Conservation (phyloP, 2,113 vertebrate genomes). For the Lycocorax pyrrhopterus region DNA sequence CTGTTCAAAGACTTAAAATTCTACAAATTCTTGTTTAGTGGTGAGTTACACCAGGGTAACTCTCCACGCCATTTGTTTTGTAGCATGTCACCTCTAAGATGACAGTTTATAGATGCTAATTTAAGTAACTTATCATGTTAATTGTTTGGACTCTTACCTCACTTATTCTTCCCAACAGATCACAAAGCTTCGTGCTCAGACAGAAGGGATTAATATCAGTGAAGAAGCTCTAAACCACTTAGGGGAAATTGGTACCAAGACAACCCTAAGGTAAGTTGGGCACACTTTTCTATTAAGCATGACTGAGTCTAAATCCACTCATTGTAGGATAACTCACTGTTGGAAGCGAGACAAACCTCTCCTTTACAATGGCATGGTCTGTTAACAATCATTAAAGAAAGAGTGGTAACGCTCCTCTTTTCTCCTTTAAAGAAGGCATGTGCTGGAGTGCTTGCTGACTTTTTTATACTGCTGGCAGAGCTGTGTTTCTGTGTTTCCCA, state of each 20-base stretch:
- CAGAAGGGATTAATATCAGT: conserved; percentile 90
- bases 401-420: neutral
- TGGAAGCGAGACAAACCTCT: neutral
- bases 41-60: neutral
- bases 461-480: neutral
- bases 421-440: neutral
- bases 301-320: neutral
- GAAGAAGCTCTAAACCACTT: conserved; percentile 91
- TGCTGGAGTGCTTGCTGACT: neutral
- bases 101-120: neutral
- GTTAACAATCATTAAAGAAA: neutral
- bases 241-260: conserved; percentile 95
- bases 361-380: neutral
- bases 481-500: neutral
- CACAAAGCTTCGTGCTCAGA: conserved; percentile 96
- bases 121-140: neutral
- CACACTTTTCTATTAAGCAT: neutral
- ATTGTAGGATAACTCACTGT: neutral
- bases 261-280: conserved; percentile 86
- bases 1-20: neutral
- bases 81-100: neutral
- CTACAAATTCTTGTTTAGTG: neutral
- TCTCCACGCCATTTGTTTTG: neutral
- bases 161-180: conserved; percentile 76
- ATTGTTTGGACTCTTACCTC: neutral